Evolutionary conservation across 2,888 invertebrate species (phyloP).

Genomic region (Habroteleia sp.): DNA sequence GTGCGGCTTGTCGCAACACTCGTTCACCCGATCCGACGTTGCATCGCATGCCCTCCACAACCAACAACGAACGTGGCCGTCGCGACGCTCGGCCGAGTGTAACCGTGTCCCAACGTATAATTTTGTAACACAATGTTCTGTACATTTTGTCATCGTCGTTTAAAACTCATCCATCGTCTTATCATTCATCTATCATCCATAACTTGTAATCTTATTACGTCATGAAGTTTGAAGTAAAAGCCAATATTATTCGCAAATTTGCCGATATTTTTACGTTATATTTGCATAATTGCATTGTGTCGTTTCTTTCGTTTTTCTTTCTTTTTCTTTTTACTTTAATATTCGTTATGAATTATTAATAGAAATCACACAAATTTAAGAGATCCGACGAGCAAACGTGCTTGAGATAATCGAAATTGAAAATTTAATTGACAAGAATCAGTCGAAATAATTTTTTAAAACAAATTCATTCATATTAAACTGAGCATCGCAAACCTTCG

Average conservation of each 20-base stretch:
- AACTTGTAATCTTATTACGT: constrained; percentile 67
- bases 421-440: too few species aligned
- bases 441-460: too few species aligned
- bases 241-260: too few species aligned
- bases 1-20: constrained; percentile 32
- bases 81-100: constrained; percentile 71
- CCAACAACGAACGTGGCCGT: constrained; percentile 29
- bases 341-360: too few species aligned
- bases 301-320: constrained; percentile 10
- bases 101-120: constrained; percentile 75
- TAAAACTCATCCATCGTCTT: constrained; percentile 36
- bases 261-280: constrained; percentile 21
- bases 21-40: constrained; percentile 68
- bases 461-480: too few species aligned
- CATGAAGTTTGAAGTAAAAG: constrained; percentile 39
- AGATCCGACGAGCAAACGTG: too few species aligned
- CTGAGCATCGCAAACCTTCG: too few species aligned
- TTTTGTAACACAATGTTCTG: constrained; percentile 77
- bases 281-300: constrained; percentile 10
- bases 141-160: constrained; percentile 76
- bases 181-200: constrained; percentile 18
- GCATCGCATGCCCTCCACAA: too few species aligned
- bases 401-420: too few species aligned
- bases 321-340: constrained; percentile 7
- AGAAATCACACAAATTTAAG: too few species aligned